A percentile compares a stretch with the other conserved stretches of the same genome.
Conservation (phyloP, 2,888 invertebrate species). For the Thysanoteuthis rhombus region DNA sequence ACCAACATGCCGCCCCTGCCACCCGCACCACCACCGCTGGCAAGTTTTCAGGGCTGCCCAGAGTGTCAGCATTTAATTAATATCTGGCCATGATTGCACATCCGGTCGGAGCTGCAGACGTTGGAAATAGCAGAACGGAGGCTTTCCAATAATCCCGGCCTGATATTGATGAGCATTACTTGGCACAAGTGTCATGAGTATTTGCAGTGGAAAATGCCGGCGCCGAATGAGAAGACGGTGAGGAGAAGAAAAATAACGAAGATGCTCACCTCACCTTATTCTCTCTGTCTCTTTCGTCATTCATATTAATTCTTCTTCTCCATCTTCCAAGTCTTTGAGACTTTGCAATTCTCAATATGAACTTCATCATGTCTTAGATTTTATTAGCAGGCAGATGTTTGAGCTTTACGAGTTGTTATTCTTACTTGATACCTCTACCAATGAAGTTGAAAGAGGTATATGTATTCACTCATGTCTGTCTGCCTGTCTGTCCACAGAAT, state of each 20-base stretch:
- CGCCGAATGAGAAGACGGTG: neutral
- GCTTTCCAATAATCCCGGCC: neutral
- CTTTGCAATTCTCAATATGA: too few species aligned
- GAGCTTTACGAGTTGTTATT: too few species aligned
- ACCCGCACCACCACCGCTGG: neutral
- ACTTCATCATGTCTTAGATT: too few species aligned
- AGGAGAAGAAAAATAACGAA: neutral
- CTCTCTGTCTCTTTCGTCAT: neutral
- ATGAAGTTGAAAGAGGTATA: too few species aligned
- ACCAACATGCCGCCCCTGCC: neutral
- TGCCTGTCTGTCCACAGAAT: too few species aligned
- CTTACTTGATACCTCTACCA: too few species aligned
- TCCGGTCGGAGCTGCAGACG: neutral
- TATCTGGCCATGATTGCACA: slow-evolving; percentile 12
- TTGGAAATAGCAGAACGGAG: neutral
- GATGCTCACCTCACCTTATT: neutral
- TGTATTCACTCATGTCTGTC: too few species aligned
- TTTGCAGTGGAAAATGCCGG: slow-evolving; percentile 12
- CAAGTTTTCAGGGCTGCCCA: neutral
- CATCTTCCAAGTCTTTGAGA: too few species aligned
- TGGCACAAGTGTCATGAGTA: neutral
- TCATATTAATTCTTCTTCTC: too few species aligned
- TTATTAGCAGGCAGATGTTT: too few species aligned
- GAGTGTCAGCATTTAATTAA: slow-evolving; percentile 12
- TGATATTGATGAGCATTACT: neutral